Conservation (phyloP, 2,888 invertebrate genomes). For the Onchidella celtica region DNA sequence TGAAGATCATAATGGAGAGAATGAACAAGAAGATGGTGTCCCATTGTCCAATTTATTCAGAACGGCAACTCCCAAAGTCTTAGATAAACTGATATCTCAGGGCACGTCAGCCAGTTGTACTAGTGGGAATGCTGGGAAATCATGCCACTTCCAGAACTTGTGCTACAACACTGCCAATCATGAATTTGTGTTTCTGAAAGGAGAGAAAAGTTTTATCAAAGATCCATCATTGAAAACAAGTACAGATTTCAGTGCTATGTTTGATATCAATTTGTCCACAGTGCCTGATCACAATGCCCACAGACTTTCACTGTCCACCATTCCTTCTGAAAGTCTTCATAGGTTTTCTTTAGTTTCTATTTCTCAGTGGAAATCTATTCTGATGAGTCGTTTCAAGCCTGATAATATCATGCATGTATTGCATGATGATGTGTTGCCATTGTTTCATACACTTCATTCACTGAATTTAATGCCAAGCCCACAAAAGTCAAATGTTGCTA, state of each 20-base stretch:
- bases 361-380: conserved; percentile 64
- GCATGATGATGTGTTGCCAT: conserved; percentile 82
- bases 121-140: background rate
- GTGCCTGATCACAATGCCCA: conserved; percentile 79
- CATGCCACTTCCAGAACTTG: conserved; percentile 80
- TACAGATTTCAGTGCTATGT: conserved; percentile 61
- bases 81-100: background rate
- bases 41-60: background rate
- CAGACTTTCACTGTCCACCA: conserved; percentile 72
- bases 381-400: conserved; percentile 81
- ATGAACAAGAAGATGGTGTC: background rate
- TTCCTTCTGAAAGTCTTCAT: conserved; percentile 67
- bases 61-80: background rate
- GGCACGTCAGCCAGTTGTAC: conserved; percentile 37
- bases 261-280: conserved; percentile 77
- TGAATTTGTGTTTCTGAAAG: conserved; percentile 79
- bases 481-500: conserved; percentile 15
- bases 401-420: conserved; percentile 83
- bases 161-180: conserved; percentile 77
- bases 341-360: conserved; percentile 62
- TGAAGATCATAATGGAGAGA: too few relatives aligned
- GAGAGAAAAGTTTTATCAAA: conserved; percentile 70
- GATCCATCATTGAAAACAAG: conserved; percentile 62
- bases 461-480: conserved; percentile 48
- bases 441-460: conserved; percentile 77